phyloP scores from a whole-genome alignment of 2,113 vertebrate genomes.

The Phylloscopus whistleri region DNA sequence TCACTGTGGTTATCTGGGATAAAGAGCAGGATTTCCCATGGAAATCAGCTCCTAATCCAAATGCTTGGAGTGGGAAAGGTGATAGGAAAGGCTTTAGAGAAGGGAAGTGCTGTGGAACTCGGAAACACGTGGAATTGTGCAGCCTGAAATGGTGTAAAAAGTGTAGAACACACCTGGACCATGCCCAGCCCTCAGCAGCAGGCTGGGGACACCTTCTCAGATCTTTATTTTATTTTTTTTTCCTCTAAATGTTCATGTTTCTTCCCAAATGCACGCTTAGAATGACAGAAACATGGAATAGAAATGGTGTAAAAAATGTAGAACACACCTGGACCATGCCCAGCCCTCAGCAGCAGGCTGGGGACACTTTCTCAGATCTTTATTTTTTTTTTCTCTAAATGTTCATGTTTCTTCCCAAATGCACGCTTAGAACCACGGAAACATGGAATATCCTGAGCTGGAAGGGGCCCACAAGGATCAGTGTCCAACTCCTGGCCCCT shows the following conservation, averaged over 20 bases:
- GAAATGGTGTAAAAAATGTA: fast-evolving
- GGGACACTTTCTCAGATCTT: too few relatives aligned
- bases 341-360: not conserved
- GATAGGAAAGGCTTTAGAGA: not conserved
- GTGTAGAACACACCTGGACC: fast-evolving
- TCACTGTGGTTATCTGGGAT: fast-evolving
- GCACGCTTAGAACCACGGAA: fast-evolving
- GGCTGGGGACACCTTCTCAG: not conserved
- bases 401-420: not conserved
- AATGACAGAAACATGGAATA: fast-evolving
- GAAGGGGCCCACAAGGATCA: not conserved
- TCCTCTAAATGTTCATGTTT: not conserved
- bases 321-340: fast-evolving
- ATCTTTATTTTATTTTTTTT: not conserved
- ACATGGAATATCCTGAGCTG: not conserved
- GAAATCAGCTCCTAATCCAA: not conserved
- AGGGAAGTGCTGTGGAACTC: not conserved
- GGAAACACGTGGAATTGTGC: not conserved
- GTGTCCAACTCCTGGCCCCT: not conserved
- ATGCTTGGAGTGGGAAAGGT: not conserved
- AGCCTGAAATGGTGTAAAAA: not conserved
- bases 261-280: fast-evolving
- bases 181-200: not conserved
- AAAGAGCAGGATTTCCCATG: not conserved
- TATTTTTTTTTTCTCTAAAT: not conserved